Evolutionary conservation across 2,797 vertebrate species (phyloP).

Genomic region (Xiphophorus birchmanni): DNA sequence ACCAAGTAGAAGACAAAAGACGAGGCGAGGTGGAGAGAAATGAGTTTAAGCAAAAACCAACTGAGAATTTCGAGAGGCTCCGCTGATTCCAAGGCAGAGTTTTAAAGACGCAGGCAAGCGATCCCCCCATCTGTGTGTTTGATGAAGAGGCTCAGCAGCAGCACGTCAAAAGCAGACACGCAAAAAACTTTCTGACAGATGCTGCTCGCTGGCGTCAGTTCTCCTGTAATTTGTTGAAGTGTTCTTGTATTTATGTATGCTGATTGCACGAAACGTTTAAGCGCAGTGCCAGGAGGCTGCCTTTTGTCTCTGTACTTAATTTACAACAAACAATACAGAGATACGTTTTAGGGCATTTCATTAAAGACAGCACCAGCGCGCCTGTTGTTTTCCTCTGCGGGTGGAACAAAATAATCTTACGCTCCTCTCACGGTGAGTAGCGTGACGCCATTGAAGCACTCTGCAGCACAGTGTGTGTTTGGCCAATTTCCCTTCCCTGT

Average conservation of each 20-base stretch:
- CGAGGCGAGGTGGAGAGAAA: constrained; percentile 24
- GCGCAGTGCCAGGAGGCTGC: background rate
- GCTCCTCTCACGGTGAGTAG: constrained; percentile 30
- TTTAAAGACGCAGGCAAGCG: constrained; percentile 29
- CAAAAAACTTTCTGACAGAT: constrained; percentile 50
- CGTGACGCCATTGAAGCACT: constrained; percentile 20
- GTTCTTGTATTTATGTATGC: constrained; percentile 33
- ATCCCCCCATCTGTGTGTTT: constrained; percentile 51
- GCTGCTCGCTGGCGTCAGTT: constrained; percentile 34
- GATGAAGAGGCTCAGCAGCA: constrained; percentile 41
- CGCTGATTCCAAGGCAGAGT: constrained; percentile 35
- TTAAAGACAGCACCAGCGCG: constrained; percentile 9
- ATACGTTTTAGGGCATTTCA: constrained; percentile 8
- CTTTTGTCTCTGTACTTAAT: constrained; percentile 20
- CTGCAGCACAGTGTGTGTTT: constrained; percentile 51
- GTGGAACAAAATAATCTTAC: constrained; percentile 37
- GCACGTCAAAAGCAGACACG: constrained; percentile 33
- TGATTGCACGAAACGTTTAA: constrained; percentile 27
- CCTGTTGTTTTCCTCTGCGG: constrained; percentile 20
- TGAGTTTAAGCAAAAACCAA: constrained; percentile 21
- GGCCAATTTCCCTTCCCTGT: constrained; percentile 44
- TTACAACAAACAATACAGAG: constrained; percentile 15
- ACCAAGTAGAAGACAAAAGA: constrained; percentile 11
- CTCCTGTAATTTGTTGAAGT: constrained; percentile 44
- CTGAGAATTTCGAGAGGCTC: constrained; percentile 34